Base-by-base conservation (phyloP, 1,140 invertebrate species). In the Mercenaria mercenaria region DNA sequence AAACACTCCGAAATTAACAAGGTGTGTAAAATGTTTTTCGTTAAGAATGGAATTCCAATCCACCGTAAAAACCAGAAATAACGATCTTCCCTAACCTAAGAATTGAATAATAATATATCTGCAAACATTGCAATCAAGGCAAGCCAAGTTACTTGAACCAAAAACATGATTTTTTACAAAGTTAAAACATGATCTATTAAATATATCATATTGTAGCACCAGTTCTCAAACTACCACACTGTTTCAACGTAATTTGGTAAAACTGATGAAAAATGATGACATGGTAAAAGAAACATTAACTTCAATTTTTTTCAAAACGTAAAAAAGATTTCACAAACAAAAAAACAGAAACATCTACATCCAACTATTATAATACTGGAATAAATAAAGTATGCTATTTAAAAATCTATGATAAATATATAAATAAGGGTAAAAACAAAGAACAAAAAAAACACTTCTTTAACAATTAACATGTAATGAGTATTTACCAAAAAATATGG, bases 1-100 rank as follows among this genome's bases (percentile, higher is more conserved):
- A 79, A 79, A 79, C 76, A 79, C 50, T 79, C 76, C 76, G 76
- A 79, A 79, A 79, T 50, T 18, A 52, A 79, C 76, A 79, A 79
- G 76, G 76, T 79, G 76, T 79, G 76, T 56, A 52, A 72, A 37
- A 72, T 39, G 32, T 72, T n/a, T n/a, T 39, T 39, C 43, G 37
- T 72, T 39, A 39, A 15, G 32, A 72, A 72, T 72, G 37, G 67
- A 72, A 39, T 72, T 72, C 10, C 47, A 79, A 79, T 79, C 43
- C 43, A 34, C 18, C 37, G 29, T 29, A 56, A 67, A 79, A 79
- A 79, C 37, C 29, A n/a, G 23, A 41, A 74, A 26, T 50, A 77
- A 77, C 26, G 6, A 52, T 20, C 13, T 37, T 23, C 29, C 20
- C 67, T 72, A 72, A 15, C 67, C 34, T 72, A 72, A 39, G 39